phyloP scores from a whole-genome alignment of 1,140 invertebrate species.

The Lepidostoma basale region DNA sequence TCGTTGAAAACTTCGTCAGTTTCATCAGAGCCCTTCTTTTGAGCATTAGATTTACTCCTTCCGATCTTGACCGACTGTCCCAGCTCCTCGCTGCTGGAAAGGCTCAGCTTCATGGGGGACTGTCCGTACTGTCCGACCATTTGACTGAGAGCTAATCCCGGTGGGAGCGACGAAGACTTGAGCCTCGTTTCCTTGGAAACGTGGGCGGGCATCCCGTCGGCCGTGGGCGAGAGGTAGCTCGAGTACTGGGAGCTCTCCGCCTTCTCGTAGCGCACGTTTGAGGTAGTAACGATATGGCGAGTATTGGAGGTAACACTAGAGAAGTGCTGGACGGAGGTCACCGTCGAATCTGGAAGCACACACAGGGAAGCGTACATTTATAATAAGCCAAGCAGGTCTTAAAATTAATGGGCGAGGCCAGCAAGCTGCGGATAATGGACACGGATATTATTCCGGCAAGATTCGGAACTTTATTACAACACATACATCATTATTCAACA shows the following conservation, averaged over 20 bases:
- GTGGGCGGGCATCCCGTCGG: neutral
- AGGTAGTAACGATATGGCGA: slow-evolving; percentile 37
- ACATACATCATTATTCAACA: too few species aligned
- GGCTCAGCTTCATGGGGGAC: slow-evolving; percentile 57
- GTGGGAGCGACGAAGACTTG: slow-evolving; percentile 72
- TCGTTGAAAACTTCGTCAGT: slow-evolving; percentile 48
- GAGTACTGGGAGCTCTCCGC: slow-evolving; percentile 31
- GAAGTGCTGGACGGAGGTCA: slow-evolving; percentile 25
- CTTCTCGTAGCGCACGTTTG: slow-evolving; percentile 36
- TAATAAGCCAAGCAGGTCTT: slow-evolving; percentile 39
- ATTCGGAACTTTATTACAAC: too few species aligned
- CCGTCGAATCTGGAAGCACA: slow-evolving; percentile 38
- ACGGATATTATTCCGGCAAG: too few species aligned
- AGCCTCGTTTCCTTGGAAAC: slow-evolving; percentile 61
- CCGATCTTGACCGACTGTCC: slow-evolving; percentile 47
- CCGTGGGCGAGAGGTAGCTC: neutral
- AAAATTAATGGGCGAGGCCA: slow-evolving; percentile 34
- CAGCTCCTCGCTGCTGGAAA: slow-evolving; percentile 47
- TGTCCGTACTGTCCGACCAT: slow-evolving; percentile 50
- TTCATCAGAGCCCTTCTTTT: slow-evolving; percentile 53
- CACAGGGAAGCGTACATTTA: slow-evolving; percentile 39
- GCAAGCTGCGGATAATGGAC: slow-evolving; percentile 12
- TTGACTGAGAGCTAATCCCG: slow-evolving; percentile 63
- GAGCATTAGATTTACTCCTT: slow-evolving; percentile 58
- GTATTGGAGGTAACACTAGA: slow-evolving; percentile 30